These are phyloP conservation scores for Phengaris arion DNA, from an alignment of 2,888 invertebrate genomes.

Conservation along the genomic window DNA sequence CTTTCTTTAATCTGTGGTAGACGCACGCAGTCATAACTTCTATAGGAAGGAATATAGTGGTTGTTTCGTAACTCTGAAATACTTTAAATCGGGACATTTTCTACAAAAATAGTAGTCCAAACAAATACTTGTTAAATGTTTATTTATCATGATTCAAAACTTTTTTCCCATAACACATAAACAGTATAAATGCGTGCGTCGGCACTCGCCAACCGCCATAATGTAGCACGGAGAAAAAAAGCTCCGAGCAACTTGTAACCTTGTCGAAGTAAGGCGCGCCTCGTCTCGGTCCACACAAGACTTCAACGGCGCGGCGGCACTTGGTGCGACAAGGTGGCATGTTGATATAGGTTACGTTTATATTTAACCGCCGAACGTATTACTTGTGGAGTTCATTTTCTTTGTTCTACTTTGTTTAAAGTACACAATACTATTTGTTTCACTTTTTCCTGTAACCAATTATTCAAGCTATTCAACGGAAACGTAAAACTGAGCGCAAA, in stretches of 20 bases:
- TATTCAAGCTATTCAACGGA: neutral
- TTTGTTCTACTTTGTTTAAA: conserved; percentile 34
- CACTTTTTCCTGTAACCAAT: neutral
- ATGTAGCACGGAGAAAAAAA: conserved; percentile 64
- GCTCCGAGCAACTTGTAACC: conserved; percentile 64
- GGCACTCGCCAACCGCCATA: no score
- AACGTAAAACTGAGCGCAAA: no score
- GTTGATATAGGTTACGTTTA: conserved; percentile 57
- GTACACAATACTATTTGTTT: neutral
- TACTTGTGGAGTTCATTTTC: conserved; percentile 45
- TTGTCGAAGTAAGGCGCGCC: conserved; percentile 54
- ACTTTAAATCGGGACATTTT: neutral
- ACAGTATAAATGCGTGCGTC: conserved; percentile 46
- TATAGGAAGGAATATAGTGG: neutral
- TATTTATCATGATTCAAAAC: no score
- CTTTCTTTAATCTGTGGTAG: no score
- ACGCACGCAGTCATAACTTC: neutral
- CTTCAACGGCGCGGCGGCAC: conserved; percentile 48
- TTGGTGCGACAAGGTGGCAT: conserved; percentile 60
- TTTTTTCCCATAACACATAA: conserved; percentile 48
- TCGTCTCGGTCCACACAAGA: conserved; percentile 46
- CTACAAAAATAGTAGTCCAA: neutral
- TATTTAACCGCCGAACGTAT: conserved; percentile 67
- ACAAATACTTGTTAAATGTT: no score
- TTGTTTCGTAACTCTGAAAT: neutral